phyloP scores from a whole-genome alignment of 2,888 invertebrate species.

The Timema cristinae region DNA sequence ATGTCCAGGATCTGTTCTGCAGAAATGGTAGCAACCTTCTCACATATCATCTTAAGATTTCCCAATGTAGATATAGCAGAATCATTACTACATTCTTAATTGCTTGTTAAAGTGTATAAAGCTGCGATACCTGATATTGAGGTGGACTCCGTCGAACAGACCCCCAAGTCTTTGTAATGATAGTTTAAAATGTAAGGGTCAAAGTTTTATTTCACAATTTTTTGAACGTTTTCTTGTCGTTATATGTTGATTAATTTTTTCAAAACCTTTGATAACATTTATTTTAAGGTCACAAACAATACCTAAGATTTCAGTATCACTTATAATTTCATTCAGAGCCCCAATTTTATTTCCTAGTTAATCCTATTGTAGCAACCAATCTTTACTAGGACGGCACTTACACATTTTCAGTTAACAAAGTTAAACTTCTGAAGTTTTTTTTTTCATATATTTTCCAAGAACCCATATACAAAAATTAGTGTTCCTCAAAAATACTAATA shows the following conservation, averaged over 20 bases:
- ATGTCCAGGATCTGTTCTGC: conserved; percentile 12
- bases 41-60: conserved; percentile 1
- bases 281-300: conserved; percentile 12
- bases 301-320: conserved; percentile 3
- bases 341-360: background rate
- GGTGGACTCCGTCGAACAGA: background rate
- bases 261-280: conserved; percentile 8
- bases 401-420: conserved; percentile 9
- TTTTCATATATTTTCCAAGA: background rate
- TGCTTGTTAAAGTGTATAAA: background rate
- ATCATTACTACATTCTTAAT: background rate
- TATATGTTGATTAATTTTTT: background rate
- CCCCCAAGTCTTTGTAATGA: background rate
- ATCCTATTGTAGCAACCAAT: conserved; percentile 9
- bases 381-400: background rate
- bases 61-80: background rate
- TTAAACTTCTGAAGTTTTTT: background rate
- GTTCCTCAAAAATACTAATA: too few species aligned
- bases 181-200: background rate
- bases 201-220: conserved; percentile 1
- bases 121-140: background rate
- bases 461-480: too few species aligned
- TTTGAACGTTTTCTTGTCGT: background rate
- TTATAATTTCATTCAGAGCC: background rate
- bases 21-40: conserved; percentile 8